A percentile compares a stretch with the other conserved stretches of the same genome.
Evolutionary conservation across 1,140 invertebrate species (phyloP).

Genomic region (Diprion similis): DNA sequence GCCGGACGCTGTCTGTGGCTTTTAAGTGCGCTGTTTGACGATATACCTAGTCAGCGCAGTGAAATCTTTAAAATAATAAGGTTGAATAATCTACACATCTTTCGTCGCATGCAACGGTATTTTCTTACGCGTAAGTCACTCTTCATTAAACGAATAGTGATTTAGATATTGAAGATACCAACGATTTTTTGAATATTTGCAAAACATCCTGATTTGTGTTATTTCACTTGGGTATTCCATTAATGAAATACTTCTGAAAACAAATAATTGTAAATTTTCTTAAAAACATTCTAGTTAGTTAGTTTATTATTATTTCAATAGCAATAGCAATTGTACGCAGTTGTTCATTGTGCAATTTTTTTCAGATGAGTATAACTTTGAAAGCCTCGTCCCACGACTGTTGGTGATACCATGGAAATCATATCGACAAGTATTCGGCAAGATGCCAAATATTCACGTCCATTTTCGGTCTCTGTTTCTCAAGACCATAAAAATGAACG

Average conservation of each 20-base stretch:
- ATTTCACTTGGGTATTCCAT: too few species aligned
- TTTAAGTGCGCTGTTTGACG: background rate
- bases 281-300: too few species aligned
- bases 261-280: too few species aligned
- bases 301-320: too few species aligned
- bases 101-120: background rate
- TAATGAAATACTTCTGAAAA: too few species aligned
- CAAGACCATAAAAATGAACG: background rate
- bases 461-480: background rate
- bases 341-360: background rate
- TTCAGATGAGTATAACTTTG: background rate
- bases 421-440: background rate
- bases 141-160: background rate
- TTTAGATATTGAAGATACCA: too few species aligned
- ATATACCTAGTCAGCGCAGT: background rate
- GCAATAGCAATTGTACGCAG: too few species aligned
- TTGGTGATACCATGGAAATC: background rate
- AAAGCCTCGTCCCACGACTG: background rate
- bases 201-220: too few species aligned
- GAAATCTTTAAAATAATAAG: background rate
- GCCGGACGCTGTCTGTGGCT: constrained; percentile 2
- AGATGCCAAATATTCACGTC: background rate
- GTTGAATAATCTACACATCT: background rate
- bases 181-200: too few species aligned
- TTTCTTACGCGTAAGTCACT: background rate